Percentiles rank a stretch among this genome's conserved stretches.
These are phyloP conservation scores for Paracanthobrama guichenoti DNA, from an alignment of 2,113 vertebrate species.

Conservation along the genomic window DNA sequence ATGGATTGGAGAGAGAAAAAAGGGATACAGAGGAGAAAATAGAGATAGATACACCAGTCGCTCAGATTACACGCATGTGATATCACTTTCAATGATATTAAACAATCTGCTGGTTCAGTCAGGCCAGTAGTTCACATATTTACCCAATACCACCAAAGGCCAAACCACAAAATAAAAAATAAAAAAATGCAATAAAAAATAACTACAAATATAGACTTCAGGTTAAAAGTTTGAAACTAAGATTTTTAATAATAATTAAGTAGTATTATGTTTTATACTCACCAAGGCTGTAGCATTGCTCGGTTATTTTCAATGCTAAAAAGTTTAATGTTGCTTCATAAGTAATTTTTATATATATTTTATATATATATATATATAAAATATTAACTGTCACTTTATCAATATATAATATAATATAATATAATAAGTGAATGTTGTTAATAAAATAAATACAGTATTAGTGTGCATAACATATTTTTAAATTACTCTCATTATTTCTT, in stretches of 20 bases:
- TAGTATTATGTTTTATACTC: background rate
- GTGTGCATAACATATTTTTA: too few relatives aligned
- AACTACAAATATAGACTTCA: background rate
- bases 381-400: too few relatives aligned
- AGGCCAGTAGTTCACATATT: background rate
- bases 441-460: too few relatives aligned
- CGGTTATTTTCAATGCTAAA: background rate
- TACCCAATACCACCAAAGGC: background rate
- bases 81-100: background rate
- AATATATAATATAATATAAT: too few relatives aligned
- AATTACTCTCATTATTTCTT: too few relatives aligned
- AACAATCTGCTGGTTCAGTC: constrained; percentile 3
- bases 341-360: too few relatives aligned
- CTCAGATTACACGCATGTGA: background rate
- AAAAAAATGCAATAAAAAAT: too few relatives aligned
- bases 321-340: background rate
- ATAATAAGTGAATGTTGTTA: too few relatives aligned
- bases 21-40: constrained; percentile 1
- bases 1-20: constrained; percentile 18
- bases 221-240: background rate
- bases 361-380: too few relatives aligned
- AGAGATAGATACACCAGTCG: background rate
- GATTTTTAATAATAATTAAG: background rate
- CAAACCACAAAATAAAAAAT: background rate
- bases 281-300: background rate